Evolutionary conservation across 2,113 vertebrate species (phyloP).

Genomic region (Vicugna pacos): DNA sequence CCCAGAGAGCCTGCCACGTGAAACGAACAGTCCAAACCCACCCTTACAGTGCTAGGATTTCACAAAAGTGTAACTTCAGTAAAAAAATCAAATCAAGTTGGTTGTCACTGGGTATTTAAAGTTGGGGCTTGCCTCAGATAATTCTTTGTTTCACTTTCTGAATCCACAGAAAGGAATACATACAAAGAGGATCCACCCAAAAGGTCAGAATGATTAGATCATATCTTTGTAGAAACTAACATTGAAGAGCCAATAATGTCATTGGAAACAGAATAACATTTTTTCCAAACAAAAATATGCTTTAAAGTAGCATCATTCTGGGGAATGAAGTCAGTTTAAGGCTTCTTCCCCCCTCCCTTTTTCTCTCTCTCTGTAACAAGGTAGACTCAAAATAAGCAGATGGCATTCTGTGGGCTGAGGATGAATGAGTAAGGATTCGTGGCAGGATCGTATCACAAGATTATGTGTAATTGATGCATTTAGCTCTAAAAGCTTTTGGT

Average conservation of each 20-base stretch:
- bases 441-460: conserved; percentile 66
- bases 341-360: background rate
- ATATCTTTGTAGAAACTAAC: background rate
- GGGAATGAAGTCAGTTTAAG: background rate
- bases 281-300: conserved; percentile 44
- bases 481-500: conserved; percentile 77
- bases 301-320: conserved; percentile 4
- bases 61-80: background rate
- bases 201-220: background rate
- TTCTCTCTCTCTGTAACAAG: conserved; percentile 45
- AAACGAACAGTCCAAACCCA: background rate
- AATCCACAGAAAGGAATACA: background rate
- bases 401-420: conserved; percentile 70
- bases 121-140: background rate
- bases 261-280: background rate
- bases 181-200: background rate
- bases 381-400: conserved; percentile 66
- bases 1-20: background rate
- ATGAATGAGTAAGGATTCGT: conserved; percentile 73
- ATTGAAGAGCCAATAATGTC: conserved; percentile 12
- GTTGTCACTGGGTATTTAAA: background rate
- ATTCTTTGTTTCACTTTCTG: background rate
- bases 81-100: background rate
- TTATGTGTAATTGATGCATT: conserved; percentile 79
- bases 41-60: background rate